Percentiles rank a stretch among this genome's conserved stretches.
Evolutionary conservation across 2,888 invertebrate genomes (phyloP).

Genomic region (Eledona agricola): DNA sequence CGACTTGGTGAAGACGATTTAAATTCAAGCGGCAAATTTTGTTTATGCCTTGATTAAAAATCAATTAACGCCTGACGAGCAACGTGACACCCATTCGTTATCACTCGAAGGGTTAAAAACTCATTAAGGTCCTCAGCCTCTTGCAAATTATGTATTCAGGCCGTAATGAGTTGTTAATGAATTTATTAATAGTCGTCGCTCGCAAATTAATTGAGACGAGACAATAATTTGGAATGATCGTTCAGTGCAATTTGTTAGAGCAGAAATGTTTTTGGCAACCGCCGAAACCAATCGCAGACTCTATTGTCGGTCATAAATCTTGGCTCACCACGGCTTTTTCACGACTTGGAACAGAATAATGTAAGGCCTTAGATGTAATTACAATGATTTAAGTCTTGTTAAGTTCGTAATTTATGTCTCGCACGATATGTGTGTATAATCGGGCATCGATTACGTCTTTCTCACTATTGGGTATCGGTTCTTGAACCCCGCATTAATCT

Average conservation of each 20-base stretch:
- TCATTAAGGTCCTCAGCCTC: constrained; percentile 23
- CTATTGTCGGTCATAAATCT: constrained; percentile 49
- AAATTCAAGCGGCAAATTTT: constrained; percentile 3
- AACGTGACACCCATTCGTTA: constrained; percentile 28
- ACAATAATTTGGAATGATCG: constrained; percentile 41
- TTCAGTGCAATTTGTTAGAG: constrained; percentile 43
- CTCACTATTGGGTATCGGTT: constrained; percentile 12
- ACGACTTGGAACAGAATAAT: constrained; percentile 45
- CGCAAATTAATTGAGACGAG: constrained; percentile 9
- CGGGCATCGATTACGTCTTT: constrained; percentile 13
- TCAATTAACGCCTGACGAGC: constrained; percentile 20
- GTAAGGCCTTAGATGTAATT: constrained; percentile 48
- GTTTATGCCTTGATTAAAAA: constrained; percentile 25
- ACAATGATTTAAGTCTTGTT: constrained; percentile 51
- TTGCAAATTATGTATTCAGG: constrained; percentile 23
- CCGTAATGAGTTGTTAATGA: constrained; percentile 30
- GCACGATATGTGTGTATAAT: constrained; percentile 21
- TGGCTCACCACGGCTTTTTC: constrained; percentile 43
- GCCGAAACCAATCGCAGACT: constrained; percentile 52
- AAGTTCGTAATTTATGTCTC: constrained; percentile 40
- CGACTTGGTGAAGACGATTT: no score
- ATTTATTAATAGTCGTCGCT: constrained; percentile 13
- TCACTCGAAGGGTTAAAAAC: constrained; percentile 29
- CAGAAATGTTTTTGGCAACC: constrained; percentile 50
- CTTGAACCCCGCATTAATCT: constrained; percentile 11